Evolutionary conservation across 1,140 invertebrate genomes (phyloP), one percentile per base, ranked within the genome.

Genomic region (Bradynema listronoti): DNA sequence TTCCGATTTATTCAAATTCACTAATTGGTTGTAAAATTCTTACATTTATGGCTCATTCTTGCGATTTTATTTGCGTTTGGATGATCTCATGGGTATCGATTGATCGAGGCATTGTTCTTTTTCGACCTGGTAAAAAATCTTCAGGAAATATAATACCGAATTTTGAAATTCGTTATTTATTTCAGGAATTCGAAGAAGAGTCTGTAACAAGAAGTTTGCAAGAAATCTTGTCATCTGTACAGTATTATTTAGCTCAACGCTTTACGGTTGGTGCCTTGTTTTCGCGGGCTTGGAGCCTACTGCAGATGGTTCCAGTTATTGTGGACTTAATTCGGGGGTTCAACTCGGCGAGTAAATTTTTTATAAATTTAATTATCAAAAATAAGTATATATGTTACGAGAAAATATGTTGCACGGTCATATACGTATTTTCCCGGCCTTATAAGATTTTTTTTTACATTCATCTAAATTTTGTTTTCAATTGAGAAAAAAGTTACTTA

Each of bases 51-150:
- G 75, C 74, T 0, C 74, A 77, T 57, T 61, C 61, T 19, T 76
- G 66, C 49, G 74, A 77, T 62, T 77, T 77, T 41, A 69, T 76
- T 33, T 77, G 74, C 57, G 75, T 78, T 22, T 77, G 75, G 75
- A 77, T 77, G 75, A 77, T 77, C 42, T 62, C 51, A 25, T 75
- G 67, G 61, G 71, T 75, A n/a, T 71, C 66, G 0, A 71, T 58
- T 30, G 74, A 77, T 43, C 67, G 74, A 29, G 72, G 65, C 32
- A 66, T 77, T 30, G 75, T 77, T 30, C 58, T 77, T 19, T 72
- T 76, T 49, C 24, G 74, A 39, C 75, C 75, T 34, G 58, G 63
- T 71, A 29, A 9, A 39, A 39, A 39, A 39, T 39, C 11, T 39
- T 11, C 19, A 39, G 19, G 11, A 39, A 39, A 39, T 39, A 39